Evolutionary conservation across 37 sponge, comb jelly and placozoan species (phyloP), one percentile per base, ranked within the genome.

Genomic region (Aplysina aerophoba): DNA sequence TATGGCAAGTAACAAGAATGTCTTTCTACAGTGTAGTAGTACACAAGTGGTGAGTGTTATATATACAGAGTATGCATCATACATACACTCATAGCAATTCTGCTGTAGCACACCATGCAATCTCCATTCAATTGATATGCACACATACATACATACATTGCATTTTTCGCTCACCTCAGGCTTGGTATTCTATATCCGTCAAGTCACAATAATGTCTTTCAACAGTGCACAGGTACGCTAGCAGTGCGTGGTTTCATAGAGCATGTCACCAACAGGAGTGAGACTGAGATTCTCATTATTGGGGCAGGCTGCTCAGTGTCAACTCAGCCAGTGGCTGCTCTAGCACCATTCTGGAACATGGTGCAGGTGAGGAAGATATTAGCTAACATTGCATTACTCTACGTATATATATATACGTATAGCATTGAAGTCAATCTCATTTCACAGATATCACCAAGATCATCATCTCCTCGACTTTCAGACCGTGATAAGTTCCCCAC

Each of bases 371-470:
- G 34, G n/a, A n/a, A n/a, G n/a, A n/a, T n/a, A n/a, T n/a, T n/a
- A n/a, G n/a, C n/a, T n/a, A n/a, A 64, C 31, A 0, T 25, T n/a
- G 3, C 4, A 34, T 5, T 28, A 33, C 57, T 85, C 33, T 55
- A 57, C 55, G 4, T 56, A 25, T 66, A 4, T 24, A 55, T 80
- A 14, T 78, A 90, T 87, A 56, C 78, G 31, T 90, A 87, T 67
- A 80, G 87, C 25, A 27, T n/a, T n/a, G 66, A 16, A 63, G 91
- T 15, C 86, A 87, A n/a, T n/a, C n/a, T n/a, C n/a, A n/a, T n/a
- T n/a, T n/a, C n/a, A 8, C 67, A 88, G 89, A 58, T 88, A 17
- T 83, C 84, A 15, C 71, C 27, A 14, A 13, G 69, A 21, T 74
- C 89, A 5, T 28, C 89, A 20, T 72, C 89, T 0, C 75, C 73